Conservation (phyloP, 1,140 invertebrate genomes). For the Ptiloglossa arizonensis region DNA sequence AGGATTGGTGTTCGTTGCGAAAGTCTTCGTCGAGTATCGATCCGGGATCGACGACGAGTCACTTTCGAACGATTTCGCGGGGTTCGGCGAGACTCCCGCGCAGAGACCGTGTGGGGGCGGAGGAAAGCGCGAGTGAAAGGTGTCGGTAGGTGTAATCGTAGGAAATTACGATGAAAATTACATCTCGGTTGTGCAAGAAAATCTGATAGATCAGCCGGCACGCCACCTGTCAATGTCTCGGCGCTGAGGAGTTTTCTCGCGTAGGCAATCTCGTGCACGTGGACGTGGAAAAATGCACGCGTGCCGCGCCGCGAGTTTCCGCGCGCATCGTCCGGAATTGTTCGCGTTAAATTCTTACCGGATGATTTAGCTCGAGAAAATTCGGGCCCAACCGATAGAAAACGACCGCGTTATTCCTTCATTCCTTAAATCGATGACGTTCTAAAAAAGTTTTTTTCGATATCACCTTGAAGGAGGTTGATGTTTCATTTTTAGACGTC, state of each 20-base stretch:
- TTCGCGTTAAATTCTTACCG: neutral
- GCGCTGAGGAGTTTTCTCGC: slow-evolving; percentile 15
- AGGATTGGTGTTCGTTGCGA: too few species aligned
- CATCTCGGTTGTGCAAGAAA: slow-evolving; percentile 51
- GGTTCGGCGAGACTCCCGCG: slow-evolving; percentile 43
- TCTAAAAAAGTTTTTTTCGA: too few species aligned
- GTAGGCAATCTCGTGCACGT: slow-evolving; percentile 21
- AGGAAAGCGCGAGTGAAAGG: slow-evolving; percentile 55
- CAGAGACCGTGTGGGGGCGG: neutral
- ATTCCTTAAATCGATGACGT: too few species aligned
- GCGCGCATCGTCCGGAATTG: neutral
- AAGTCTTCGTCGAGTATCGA: slow-evolving; percentile 7
- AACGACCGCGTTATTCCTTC: too few species aligned
- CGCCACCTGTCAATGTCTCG: slow-evolving; percentile 45
- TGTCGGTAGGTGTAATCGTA: slow-evolving; percentile 59
- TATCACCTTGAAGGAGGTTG: too few species aligned
- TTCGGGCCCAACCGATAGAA: too few species aligned
- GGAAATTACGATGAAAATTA: slow-evolving; percentile 66
- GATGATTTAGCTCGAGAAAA: too few species aligned
- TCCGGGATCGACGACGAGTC: slow-evolving; percentile 9
- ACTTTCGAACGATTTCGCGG: slow-evolving; percentile 11
- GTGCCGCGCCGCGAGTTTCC: slow-evolving; percentile 23
- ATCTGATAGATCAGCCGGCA: slow-evolving; percentile 52
- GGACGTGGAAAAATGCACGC: slow-evolving; percentile 47
- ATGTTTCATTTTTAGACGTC: too few species aligned